Conservation (phyloP, 1,140 invertebrate species). For the Melanaphis sacchari region DNA sequence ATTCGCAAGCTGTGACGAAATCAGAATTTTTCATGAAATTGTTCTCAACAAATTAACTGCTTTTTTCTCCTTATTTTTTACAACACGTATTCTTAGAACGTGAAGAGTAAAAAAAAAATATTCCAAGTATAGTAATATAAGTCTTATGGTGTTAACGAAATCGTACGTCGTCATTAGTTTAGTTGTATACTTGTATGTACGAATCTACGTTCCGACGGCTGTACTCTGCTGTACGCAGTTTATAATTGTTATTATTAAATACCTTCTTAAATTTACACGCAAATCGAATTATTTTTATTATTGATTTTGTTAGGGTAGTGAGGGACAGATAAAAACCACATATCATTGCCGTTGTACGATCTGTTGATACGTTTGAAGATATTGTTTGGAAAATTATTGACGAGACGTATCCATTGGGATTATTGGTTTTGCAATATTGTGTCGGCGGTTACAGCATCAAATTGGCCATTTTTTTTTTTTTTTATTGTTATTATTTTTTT, state of each 20-base stretch:
- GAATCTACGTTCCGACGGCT: neutral
- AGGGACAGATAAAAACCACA: neutral
- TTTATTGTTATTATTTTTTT: neutral
- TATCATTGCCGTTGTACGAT: neutral
- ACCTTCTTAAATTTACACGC: neutral
- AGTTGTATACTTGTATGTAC: neutral
- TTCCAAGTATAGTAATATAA: neutral
- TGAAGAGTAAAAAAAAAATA: neutral
- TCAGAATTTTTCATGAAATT: neutral
- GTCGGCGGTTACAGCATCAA: conserved; percentile 43
- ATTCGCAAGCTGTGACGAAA: conserved; percentile 34
- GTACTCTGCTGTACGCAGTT: neutral
- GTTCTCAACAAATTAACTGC: neutral
- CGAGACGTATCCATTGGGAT: neutral
- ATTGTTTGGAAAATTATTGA: conserved; percentile 9
- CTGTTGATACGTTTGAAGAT: neutral
- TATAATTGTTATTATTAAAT: neutral
- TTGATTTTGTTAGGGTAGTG: neutral
- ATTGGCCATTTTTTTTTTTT: conserved; percentile 47
- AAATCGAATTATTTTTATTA: neutral
- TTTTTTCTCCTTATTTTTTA: neutral
- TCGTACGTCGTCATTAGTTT: neutral
- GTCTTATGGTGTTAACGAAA: neutral
- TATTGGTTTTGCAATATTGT: neutral
- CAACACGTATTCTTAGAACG: neutral